Evolutionary conservation across 2,797 vertebrate genomes (phyloP), one percentile per base, ranked within the genome.

Genomic region (Channa striata): DNA sequence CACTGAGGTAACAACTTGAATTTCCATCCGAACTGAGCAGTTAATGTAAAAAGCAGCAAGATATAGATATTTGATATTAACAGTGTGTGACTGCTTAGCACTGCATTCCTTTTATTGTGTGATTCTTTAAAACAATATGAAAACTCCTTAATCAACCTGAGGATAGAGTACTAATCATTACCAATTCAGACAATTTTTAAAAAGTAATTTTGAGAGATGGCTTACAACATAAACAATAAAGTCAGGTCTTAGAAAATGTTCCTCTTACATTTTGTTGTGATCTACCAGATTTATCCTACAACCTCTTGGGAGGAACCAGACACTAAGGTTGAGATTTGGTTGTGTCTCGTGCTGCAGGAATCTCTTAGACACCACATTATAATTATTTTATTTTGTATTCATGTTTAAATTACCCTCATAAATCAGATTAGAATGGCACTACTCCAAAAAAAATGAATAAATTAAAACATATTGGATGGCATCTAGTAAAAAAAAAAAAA

Each of bases 1-100:
- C 23, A 42, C 43, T 65, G 64, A 68, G 67, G 57, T 74, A 58
- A 3, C 36, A 34, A 33, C 49, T 56, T 53, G 8, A 50, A 46
- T 42, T 39, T 70, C 42, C 16, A 51, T 37, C 16, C 56, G 49
- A 59, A 50, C 42, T 20, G 47, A 72, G 52, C 47, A 1, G 25
- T 12, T 10, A 14, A 59, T 34, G 23, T 33, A 66, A 30, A 0
- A 1, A 40, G 37, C 30, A 54, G 60, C 3, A 36, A 40, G n/a
- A 56, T 40, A 60, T 1, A 30, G 56, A 36, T 65, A 11, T 30
- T 50, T 19, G 30, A 57, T 14, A 23, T 20, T 1, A 44, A 65
- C 62, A 68, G 53, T 61, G 65, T 68, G 61, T 13, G 43, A 73
- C 57, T 5, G 23, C 20, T 23, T 8, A 23, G 20, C 20, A 51